These are phyloP conservation scores for Neostethus bicornis DNA, from an alignment of 2,797 vertebrate species.

Conservation along the genomic window DNA sequence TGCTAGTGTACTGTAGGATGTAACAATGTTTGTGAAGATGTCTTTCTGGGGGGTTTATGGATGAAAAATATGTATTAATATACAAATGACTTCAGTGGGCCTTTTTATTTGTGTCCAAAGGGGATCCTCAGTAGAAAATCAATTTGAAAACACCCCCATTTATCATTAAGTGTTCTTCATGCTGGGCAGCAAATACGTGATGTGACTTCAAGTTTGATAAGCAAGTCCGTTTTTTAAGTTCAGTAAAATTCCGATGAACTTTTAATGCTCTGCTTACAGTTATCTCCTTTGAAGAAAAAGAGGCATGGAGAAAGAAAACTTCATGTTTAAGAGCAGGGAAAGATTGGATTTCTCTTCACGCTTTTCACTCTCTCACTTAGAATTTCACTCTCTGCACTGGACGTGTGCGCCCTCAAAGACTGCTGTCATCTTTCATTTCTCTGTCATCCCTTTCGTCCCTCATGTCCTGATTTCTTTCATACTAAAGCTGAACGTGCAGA, in stretches of 20 bases:
- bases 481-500: neutral
- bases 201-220: slow-evolving; percentile 24
- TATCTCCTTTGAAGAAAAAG: slow-evolving; percentile 5
- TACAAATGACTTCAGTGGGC: neutral
- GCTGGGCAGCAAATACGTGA: slow-evolving; percentile 16
- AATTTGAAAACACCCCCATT: slow-evolving; percentile 6
- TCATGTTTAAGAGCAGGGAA: slow-evolving; percentile 7
- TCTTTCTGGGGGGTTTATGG: slow-evolving; percentile 12
- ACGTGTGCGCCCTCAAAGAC: slow-evolving; percentile 25
- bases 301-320: slow-evolving; percentile 17
- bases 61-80: no score
- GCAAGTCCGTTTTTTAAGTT: slow-evolving; percentile 53
- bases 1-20: slow-evolving; percentile 27
- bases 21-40: slow-evolving; percentile 23
- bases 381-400: slow-evolving; percentile 42
- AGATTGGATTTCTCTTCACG: slow-evolving; percentile 10
- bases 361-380: slow-evolving; percentile 28
- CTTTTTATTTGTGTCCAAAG: slow-evolving; percentile 3
- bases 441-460: slow-evolving; percentile 6
- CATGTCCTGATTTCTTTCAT: slow-evolving; percentile 9
- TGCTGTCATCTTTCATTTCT: slow-evolving; percentile 20
- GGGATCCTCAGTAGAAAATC: slow-evolving; percentile 14
- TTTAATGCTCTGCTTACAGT: slow-evolving; percentile 31
- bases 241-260: slow-evolving; percentile 42
- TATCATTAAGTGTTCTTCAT: neutral